Percentiles rank a stretch among this genome's conserved stretches.
Evolutionary conservation across 2,113 vertebrate genomes (phyloP).

Genomic region (Aegotheles bennettii): DNA sequence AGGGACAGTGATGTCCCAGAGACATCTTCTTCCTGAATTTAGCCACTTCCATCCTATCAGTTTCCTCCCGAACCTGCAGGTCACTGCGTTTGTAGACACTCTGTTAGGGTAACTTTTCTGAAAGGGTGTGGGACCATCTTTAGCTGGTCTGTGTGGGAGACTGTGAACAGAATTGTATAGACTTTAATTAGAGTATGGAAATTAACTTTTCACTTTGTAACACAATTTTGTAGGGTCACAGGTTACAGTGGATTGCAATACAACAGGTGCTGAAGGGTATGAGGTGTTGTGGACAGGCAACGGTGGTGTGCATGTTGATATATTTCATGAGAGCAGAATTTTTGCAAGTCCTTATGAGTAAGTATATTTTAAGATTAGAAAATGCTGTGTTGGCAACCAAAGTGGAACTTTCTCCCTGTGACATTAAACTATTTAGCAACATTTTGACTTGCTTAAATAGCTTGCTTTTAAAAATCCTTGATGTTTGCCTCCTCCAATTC

Average conservation of each 20-base stretch:
- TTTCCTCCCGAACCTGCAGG: background rate
- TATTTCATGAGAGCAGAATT: constrained; percentile 32
- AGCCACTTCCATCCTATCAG: background rate
- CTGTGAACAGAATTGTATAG: background rate
- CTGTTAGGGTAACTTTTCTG: background rate
- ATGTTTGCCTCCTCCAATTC: background rate
- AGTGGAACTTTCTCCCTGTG: background rate
- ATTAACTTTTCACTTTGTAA: constrained; percentile 18
- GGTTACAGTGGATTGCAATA: constrained; percentile 75
- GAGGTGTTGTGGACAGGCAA: constrained; percentile 53
- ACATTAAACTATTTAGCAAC: background rate
- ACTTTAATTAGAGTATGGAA: background rate
- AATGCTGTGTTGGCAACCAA: background rate
- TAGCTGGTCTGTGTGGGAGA: background rate
- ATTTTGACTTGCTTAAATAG: background rate
- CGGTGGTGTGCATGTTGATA: background rate
- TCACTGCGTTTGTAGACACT: background rate
- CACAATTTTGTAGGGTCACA: constrained; percentile 73
- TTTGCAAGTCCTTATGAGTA: constrained; percentile 39
- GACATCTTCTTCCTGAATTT: background rate
- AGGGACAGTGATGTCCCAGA: background rate
- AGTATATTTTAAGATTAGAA: constrained; percentile 46
- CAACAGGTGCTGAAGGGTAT: constrained; percentile 56
- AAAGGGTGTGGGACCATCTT: background rate
- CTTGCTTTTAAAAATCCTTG: background rate